Conservation (phyloP, 2,888 invertebrate species). For the Hyposoter didymator region DNA sequence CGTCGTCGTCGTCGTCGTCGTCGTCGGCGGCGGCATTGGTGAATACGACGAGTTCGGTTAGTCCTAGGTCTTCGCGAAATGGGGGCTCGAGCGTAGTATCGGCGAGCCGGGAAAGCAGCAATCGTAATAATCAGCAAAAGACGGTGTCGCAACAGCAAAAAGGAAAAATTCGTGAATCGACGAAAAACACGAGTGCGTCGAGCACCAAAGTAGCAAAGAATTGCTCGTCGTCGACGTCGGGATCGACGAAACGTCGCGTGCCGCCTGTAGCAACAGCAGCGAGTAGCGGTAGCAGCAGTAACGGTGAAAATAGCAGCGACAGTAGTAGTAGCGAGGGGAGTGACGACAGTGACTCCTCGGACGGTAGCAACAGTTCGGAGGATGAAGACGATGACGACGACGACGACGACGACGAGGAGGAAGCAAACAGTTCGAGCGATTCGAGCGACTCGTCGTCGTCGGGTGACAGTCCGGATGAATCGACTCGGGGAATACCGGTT, state of each 20-base stretch:
- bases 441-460: constrained; percentile 76
- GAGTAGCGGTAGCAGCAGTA: constrained; percentile 57
- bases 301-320: constrained; percentile 49
- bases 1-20: constrained; percentile 37
- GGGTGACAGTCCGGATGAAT: constrained; percentile 65
- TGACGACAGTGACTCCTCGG: constrained; percentile 74
- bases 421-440: constrained; percentile 70
- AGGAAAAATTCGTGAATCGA: constrained; percentile 57
- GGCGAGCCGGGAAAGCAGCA: neutral
- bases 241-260: constrained; percentile 34
- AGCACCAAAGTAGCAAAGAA: neutral
- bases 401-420: constrained; percentile 73
- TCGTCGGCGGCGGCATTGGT: constrained; percentile 31
- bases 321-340: constrained; percentile 72
- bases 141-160: constrained; percentile 42
- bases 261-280: constrained; percentile 29
- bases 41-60: constrained; percentile 63
- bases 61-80: constrained; percentile 75
- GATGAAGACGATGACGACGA: constrained; percentile 75
- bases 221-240: constrained; percentile 17
- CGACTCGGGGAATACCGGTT: constrained; percentile 78
- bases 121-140: constrained; percentile 65
- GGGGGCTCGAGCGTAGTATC: constrained; percentile 1
- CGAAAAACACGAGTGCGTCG: constrained; percentile 40
- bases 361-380: constrained; percentile 77